Evolutionary conservation across 2,888 invertebrate genomes (phyloP).

Genomic region (Oscheius sp.): DNA sequence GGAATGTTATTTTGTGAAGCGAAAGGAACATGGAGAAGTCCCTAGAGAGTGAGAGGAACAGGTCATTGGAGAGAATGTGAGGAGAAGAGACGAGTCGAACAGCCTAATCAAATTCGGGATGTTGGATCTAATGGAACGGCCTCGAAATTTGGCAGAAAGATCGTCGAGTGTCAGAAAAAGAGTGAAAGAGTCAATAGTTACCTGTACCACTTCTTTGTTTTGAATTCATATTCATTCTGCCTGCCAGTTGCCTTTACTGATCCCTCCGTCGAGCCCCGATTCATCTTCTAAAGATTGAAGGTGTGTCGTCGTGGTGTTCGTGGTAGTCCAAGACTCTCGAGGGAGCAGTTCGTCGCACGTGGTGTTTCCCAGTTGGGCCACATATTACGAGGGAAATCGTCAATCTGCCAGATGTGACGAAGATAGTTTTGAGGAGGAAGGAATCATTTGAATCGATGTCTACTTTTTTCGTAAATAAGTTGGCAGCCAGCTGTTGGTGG

Average conservation of each 20-base stretch:
- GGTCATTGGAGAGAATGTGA: neutral
- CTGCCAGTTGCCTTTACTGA: neutral
- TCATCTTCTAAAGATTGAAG: neutral
- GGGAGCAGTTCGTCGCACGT: constrained; percentile 22
- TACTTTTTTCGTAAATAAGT: neutral
- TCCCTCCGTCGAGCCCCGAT: neutral
- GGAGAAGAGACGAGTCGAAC: neutral
- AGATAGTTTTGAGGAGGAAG: neutral
- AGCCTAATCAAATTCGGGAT: neutral
- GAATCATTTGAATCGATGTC: no score
- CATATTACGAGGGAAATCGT: constrained; percentile 7
- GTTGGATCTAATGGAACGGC: neutral
- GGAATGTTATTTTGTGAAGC: neutral
- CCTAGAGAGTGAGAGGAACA: constrained; percentile 5
- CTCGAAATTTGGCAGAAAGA: neutral
- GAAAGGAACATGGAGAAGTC: neutral
- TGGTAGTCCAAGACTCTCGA: neutral
- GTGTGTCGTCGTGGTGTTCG: no score
- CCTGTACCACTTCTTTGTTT: neutral
- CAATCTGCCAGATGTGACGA: constrained; percentile 9
- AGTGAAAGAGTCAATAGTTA: neutral
- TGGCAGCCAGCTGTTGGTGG: neutral
- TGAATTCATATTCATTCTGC: neutral
- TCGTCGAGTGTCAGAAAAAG: neutral
- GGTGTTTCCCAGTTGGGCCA: constrained; percentile 22